Percentiles rank a stretch among this genome's conserved stretches.
Evolutionary conservation across 2,113 vertebrate genomes (phyloP).

Genomic region (Cervus canadensis): DNA sequence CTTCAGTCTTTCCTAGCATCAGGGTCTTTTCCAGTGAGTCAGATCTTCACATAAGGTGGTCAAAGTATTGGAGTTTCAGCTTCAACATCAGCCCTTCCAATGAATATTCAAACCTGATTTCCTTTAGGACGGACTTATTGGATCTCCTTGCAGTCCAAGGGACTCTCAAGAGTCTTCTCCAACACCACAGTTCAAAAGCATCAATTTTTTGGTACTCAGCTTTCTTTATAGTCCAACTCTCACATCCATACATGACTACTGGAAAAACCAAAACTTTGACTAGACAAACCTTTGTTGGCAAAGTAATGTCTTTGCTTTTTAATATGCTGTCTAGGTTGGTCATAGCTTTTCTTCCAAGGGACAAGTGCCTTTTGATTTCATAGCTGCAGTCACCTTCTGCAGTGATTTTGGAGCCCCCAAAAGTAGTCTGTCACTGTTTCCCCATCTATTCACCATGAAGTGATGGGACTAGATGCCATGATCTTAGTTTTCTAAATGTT

Average conservation of each 20-base stretch:
- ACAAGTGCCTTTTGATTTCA: not conserved
- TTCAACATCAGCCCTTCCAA: not conserved
- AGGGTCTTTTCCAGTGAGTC: not conserved
- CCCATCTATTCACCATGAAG: not conserved
- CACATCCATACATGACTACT: not conserved
- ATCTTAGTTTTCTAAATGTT: not conserved
- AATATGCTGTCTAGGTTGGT: not conserved
- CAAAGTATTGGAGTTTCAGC: not conserved
- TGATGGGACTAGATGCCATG: not conserved
- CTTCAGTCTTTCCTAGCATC: not conserved
- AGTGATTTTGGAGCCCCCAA: not conserved
- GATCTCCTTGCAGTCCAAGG: not conserved
- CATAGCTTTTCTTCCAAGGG: not conserved
- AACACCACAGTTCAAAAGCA: not conserved
- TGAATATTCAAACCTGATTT: not conserved
- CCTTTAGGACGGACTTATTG: not conserved
- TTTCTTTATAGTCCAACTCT: not conserved
- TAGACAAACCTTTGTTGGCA: not conserved
- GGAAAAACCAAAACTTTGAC: not conserved
- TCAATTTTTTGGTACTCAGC: not conserved
- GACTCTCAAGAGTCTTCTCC: not conserved
- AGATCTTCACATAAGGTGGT: not conserved
- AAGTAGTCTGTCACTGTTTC: not conserved
- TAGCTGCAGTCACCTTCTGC: not conserved
- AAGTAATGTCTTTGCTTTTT: not conserved